Base-by-base conservation (phyloP, 2,113 vertebrate genomes). In the Thryonomys swinderianus region DNA sequence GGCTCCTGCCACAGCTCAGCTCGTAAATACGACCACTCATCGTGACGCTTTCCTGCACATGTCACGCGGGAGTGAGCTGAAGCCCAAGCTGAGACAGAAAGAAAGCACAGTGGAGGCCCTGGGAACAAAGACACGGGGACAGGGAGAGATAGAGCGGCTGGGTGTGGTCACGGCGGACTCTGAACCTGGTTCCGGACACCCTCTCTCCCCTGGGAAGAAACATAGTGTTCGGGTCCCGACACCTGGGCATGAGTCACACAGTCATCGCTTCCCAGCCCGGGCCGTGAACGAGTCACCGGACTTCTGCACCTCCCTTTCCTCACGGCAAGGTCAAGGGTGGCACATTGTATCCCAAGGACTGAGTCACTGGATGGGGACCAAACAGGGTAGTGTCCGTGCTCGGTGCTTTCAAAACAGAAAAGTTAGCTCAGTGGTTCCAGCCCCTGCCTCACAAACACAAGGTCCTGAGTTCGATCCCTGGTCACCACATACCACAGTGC, bases 401-500 rank as follows among this genome's bases (percentile, higher is more conserved):
- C 34, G 21, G 27, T n/a, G 27, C 25, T 90, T 94, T 74, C 85
- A 79, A 86, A 95, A 91, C 20, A 10, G n/a, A 74, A 62, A 89
- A n/a, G n/a, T n/a, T n/a, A n/a, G n/a, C n/a, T n/a, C n/a, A n/a
- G n/a, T n/a, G n/a, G n/a, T n/a, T n/a, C n/a, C n/a, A n/a, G n/a
- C n/a, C n/a, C n/a, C n/a, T n/a, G n/a, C n/a, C n/a, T n/a, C n/a
- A n/a, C n/a, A n/a, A n/a, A n/a, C n/a, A n/a, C n/a, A n/a, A n/a
- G n/a, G n/a, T n/a, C n/a, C n/a, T n/a, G n/a, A n/a, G n/a, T n/a
- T n/a, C n/a, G n/a, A n/a, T n/a, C n/a, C n/a, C n/a, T n/a, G n/a
- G n/a, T n/a, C n/a, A n/a, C n/a, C n/a, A n/a, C n/a, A n/a, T n/a
- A n/a, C n/a, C n/a, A n/a, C n/a, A n/a, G n/a, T n/a, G n/a, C n/a